A percentile compares a stretch with the other conserved stretches of the same genome.
Conservation (phyloP, 2,113 vertebrate species). For the Apodemus sylvaticus region DNA sequence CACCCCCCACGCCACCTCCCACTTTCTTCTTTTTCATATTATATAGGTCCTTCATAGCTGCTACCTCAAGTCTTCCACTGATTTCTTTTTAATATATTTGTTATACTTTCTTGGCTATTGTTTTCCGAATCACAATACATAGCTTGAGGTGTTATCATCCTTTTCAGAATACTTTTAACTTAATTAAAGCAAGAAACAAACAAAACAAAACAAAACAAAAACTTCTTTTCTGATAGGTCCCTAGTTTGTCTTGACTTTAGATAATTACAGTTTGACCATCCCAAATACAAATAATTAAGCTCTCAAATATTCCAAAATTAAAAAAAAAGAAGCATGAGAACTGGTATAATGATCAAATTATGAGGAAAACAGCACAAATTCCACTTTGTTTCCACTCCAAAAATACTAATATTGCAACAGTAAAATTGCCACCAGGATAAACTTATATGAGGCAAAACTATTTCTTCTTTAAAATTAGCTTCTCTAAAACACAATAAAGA, state of each 20-base stretch:
- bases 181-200: neutral
- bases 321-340: neutral
- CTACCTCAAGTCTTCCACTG: neutral
- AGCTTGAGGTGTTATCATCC: neutral
- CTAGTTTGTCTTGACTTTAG: neutral
- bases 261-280: neutral
- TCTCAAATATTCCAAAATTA: neutral
- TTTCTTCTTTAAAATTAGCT: neutral
- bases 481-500: no score
- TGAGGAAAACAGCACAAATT: neutral
- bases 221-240: neutral
- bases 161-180: slow-evolving; percentile 1
- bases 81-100: neutral
- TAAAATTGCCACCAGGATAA: neutral
- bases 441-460: neutral
- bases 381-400: neutral
- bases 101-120: neutral
- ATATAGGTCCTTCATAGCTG: neutral
- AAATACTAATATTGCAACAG: neutral
- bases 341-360: neutral
- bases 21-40: neutral
- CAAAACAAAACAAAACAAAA: neutral
- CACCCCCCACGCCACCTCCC: no score
- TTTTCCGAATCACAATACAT: slow-evolving; percentile 3
- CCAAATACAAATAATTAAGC: neutral